A percentile compares a stretch with the other conserved stretches of the same genome.
phyloP scores from a whole-genome alignment of 37 sponge, comb jelly and placozoan species.

The Dysidea cf. avara region DNA sequence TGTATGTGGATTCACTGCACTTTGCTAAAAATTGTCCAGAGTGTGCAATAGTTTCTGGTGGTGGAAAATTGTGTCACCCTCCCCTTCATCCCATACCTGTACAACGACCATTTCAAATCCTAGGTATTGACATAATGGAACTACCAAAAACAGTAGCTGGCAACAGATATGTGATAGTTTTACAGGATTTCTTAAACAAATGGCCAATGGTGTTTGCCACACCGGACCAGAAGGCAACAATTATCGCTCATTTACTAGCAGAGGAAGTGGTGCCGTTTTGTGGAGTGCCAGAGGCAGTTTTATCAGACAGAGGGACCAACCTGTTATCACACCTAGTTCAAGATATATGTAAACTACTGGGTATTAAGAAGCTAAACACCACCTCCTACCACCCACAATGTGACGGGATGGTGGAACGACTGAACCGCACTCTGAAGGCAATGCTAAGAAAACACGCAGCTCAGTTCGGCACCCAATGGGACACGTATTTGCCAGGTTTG shows the following conservation, averaged over 20 bases:
- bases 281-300: constrained; percentile 48
- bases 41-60: constrained; percentile 43
- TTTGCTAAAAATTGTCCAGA: constrained; percentile 33
- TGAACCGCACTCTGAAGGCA: no score
- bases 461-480: no score
- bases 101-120: constrained; percentile 34
- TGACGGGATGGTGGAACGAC: no score
- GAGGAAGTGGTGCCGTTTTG: constrained; percentile 47
- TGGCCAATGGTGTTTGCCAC: constrained; percentile 45
- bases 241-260: constrained; percentile 17
- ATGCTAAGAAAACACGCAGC: no score
- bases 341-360: constrained; percentile 21
- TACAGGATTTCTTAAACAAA: constrained; percentile 40
- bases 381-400: constrained; percentile 34
- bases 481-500: no score
- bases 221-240: constrained; percentile 35
- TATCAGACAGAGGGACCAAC: constrained; percentile 53
- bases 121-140: constrained; percentile 55
- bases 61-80: constrained; percentile 16
- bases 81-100: constrained; percentile 44
- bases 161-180: constrained; percentile 53
- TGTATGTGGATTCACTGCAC: constrained; percentile 31
- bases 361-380: constrained; percentile 27
- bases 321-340: constrained; percentile 35
- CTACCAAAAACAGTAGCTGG: constrained; percentile 17